A percentile compares a stretch with the other conserved stretches of the same genome.
Evolutionary conservation across 1,140 invertebrate species (phyloP).

Genomic region (Adoxophyes honmai): DNA sequence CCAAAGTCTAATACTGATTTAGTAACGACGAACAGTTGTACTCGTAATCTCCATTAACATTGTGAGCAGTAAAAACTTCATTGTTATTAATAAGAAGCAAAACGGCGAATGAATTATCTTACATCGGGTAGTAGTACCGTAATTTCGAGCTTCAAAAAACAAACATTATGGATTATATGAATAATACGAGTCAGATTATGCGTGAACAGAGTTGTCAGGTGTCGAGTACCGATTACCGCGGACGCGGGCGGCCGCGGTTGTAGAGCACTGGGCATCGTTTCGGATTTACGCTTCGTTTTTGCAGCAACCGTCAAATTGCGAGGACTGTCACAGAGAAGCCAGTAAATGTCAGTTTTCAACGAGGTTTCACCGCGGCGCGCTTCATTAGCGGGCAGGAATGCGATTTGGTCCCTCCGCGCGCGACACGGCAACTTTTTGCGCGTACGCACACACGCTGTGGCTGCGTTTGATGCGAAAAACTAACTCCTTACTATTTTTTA

Average conservation of each 20-base stretch:
- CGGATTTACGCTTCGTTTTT: too few species aligned
- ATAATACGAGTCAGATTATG: too few species aligned
- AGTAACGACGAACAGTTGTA: neutral
- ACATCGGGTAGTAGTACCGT: too few species aligned
- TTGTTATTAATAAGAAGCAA: constrained; percentile 10
- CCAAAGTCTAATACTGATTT: too few species aligned
- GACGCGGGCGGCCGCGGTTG: too few species aligned
- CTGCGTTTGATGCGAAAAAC: constrained; percentile 22
- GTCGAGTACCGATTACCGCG: too few species aligned
- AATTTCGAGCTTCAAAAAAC: too few species aligned
- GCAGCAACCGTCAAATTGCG: too few species aligned
- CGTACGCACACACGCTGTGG: constrained; percentile 25
- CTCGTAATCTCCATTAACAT: neutral
- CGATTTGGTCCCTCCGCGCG: constrained; percentile 40
- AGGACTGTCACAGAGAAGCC: neutral
- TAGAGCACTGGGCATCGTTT: too few species aligned
- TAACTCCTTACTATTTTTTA: constrained; percentile 32
- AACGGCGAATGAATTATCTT: neutral
- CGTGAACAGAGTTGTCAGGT: too few species aligned
- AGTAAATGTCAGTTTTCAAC: constrained; percentile 25
- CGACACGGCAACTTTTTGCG: constrained; percentile 47
- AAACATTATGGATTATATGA: too few species aligned
- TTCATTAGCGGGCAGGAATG: constrained; percentile 56
- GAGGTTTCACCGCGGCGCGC: constrained; percentile 35
- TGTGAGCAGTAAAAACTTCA: neutral